These are phyloP conservation scores for Limnephilus marmoratus DNA, from an alignment of 2,888 invertebrate species.

Conservation along the genomic window DNA sequence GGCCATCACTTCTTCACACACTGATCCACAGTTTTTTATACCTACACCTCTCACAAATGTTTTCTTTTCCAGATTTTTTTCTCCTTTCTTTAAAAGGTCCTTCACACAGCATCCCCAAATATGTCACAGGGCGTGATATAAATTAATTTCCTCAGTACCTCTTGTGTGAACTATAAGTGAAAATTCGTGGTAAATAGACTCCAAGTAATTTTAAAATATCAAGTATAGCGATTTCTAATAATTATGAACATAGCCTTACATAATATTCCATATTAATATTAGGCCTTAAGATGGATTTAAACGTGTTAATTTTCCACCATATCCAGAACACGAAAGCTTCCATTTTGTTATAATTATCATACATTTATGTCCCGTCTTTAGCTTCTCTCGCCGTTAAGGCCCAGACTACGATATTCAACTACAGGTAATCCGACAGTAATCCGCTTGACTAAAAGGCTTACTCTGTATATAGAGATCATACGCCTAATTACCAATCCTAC, in stretches of 20 bases:
- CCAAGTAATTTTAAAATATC: no score
- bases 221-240: no score
- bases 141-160: no score
- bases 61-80: no score
- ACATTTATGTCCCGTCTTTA: slow-evolving; percentile 3
- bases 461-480: slow-evolving; percentile 58
- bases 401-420: slow-evolving; percentile 52
- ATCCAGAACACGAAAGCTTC: background rate
- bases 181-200: no score
- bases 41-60: no score
- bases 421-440: slow-evolving; percentile 61
- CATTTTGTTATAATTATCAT: background rate
- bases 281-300: background rate
- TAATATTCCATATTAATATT: background rate
- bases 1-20: no score
- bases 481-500: slow-evolving; percentile 61
- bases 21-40: no score
- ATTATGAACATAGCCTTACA: background rate
- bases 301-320: background rate
- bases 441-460: slow-evolving; percentile 63
- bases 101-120: no score
- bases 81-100: no score
- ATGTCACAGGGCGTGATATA: no score
- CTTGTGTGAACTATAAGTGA: no score
- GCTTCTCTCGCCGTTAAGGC: slow-evolving; percentile 30